Percentiles rank a stretch among this genome's conserved stretches.
phyloP scores from a whole-genome alignment of 2,888 invertebrate genomes.

The Drosophila engyochracea region DNA sequence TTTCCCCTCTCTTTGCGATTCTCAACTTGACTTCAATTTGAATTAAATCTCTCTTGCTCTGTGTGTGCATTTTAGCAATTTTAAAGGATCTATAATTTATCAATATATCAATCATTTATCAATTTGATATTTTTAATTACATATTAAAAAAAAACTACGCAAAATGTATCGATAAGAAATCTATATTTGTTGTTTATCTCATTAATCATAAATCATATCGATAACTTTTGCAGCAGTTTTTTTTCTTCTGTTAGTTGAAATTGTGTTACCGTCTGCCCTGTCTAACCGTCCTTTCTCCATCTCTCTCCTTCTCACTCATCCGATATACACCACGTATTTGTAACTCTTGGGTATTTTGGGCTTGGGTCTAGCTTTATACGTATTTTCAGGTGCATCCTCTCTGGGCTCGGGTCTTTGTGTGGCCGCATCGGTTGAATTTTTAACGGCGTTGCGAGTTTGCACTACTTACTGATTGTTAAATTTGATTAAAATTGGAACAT shows the following conservation, averaged over 20 bases:
- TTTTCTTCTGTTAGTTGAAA: constrained; percentile 8
- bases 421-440: constrained; percentile 29
- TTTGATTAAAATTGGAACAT: constrained; percentile 24
- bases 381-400: constrained; percentile 73
- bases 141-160: background rate
- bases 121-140: background rate
- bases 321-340: constrained; percentile 41
- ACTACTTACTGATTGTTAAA: constrained; percentile 7
- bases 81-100: background rate
- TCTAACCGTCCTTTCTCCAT: constrained; percentile 13
- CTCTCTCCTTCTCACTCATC: constrained; percentile 9
- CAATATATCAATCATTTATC: background rate
- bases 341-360: constrained; percentile 65
- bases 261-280: constrained; percentile 6
- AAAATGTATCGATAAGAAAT: background rate
- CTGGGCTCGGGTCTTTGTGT: constrained; percentile 47
- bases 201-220: background rate
- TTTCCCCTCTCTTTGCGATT: constrained; percentile 14
- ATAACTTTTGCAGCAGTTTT: constrained; percentile 5
- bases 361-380: constrained; percentile 75
- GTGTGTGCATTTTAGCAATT: background rate
- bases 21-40: constrained; percentile 6
- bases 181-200: background rate
- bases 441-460: constrained; percentile 53
- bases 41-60: background rate